These are phyloP conservation scores for Penaeus vannamei DNA, from an alignment of 1,140 invertebrate species.

Conservation along the genomic window DNA sequence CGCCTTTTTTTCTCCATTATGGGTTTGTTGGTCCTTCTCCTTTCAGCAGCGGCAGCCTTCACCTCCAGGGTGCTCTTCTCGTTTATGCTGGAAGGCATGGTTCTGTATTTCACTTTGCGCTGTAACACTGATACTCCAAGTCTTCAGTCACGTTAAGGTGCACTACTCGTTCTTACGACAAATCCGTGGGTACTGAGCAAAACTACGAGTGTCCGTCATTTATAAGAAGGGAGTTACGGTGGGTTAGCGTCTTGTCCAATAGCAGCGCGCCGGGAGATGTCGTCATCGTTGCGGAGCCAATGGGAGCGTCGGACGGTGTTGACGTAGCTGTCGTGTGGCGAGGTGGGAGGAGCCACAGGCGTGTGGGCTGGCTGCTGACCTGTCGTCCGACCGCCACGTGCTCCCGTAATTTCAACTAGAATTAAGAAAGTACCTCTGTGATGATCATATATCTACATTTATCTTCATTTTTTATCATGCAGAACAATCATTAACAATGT, in stretches of 20 bases:
- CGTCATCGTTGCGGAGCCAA: constrained; percentile 27
- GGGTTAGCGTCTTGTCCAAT: constrained; percentile 38
- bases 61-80: constrained; percentile 42
- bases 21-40: constrained; percentile 59
- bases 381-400: constrained; percentile 51
- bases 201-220: not conserved
- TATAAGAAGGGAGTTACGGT: constrained; percentile 39
- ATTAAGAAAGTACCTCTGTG: no score
- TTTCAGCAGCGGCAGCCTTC: constrained; percentile 50
- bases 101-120: constrained; percentile 32
- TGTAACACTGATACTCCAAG: constrained; percentile 24
- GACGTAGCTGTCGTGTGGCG: constrained; percentile 42
- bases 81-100: constrained; percentile 54
- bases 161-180: constrained; percentile 1
- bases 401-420: not conserved
- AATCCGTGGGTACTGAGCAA: constrained; percentile 37
- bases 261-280: not conserved
- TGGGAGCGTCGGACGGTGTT: not conserved
- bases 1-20: constrained; percentile 74
- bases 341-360: constrained; percentile 43
- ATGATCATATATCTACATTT: no score
- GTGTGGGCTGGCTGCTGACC: constrained; percentile 43
- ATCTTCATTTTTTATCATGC: no score
- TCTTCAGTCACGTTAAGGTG: not conserved
- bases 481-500: no score